Evolutionary conservation across 2,797 vertebrate species (phyloP).

Genomic region (Pempheris klunzingeri): DNA sequence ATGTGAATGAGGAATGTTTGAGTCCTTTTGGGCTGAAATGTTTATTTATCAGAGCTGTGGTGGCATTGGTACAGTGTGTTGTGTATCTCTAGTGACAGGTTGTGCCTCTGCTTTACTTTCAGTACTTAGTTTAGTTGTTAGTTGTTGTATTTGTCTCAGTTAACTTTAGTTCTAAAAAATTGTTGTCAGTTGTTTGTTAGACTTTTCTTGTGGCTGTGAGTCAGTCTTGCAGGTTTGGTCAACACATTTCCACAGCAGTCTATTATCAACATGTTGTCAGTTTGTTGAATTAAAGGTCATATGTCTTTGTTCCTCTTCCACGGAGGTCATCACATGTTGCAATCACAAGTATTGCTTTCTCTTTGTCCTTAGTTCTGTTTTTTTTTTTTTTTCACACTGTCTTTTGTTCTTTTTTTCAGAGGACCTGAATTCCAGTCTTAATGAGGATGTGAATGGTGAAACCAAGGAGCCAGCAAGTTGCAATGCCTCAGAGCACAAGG

Average conservation of each 20-base stretch:
- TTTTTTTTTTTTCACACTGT: no score
- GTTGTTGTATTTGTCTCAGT: neutral
- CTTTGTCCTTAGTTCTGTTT: neutral
- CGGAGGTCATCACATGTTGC: slow-evolving; percentile 7
- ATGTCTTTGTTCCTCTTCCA: slow-evolving; percentile 41
- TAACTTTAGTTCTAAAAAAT: neutral
- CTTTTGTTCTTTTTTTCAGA: slow-evolving; percentile 40
- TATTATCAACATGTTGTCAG: neutral
- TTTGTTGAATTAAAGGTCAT: slow-evolving; percentile 7
- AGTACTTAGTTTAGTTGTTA: neutral
- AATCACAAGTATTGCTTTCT: slow-evolving; percentile 23
- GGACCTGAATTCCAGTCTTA: slow-evolving; percentile 58
- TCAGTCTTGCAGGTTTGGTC: neutral
- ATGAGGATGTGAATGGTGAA: slow-evolving; percentile 36
- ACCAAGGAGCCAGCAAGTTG: slow-evolving; percentile 42
- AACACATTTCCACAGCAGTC: neutral
- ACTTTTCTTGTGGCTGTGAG: neutral
- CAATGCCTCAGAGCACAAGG: slow-evolving; percentile 61
- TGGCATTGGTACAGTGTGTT: neutral
- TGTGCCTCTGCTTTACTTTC: slow-evolving; percentile 22
- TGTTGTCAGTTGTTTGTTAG: neutral
- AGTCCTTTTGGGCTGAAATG: slow-evolving; percentile 5
- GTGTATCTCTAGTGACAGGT: neutral
- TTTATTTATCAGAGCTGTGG: slow-evolving; percentile 11
- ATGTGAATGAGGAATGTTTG: neutral